Percentiles rank a stretch among this genome's conserved stretches.
Evolutionary conservation across 2,797 vertebrate genomes (phyloP).

Genomic region (Crocidura indochinensis): DNA sequence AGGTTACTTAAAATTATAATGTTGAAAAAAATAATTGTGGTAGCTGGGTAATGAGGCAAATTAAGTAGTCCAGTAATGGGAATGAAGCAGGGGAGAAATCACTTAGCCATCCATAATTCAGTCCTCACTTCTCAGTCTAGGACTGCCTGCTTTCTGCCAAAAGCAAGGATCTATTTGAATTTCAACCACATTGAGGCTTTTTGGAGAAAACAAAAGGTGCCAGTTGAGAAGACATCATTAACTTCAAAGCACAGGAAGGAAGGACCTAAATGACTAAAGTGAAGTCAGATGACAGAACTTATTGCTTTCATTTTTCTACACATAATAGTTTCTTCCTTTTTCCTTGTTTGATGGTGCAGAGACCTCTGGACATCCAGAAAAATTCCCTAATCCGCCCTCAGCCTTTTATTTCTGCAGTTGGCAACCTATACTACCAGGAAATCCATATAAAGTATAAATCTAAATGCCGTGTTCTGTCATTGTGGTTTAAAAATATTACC

Average conservation of each 20-base stretch:
- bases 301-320: slow-evolving; percentile 49
- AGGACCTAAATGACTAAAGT: slow-evolving; percentile 50
- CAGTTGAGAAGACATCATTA: slow-evolving; percentile 52
- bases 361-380: slow-evolving; percentile 47
- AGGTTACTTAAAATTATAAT: slow-evolving; percentile 75
- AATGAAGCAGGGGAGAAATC: slow-evolving; percentile 52
- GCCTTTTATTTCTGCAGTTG: slow-evolving; percentile 58
- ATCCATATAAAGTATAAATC: slow-evolving; percentile 72
- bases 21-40: slow-evolving; percentile 69
- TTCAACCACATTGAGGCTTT: slow-evolving; percentile 28
- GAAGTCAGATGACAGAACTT: slow-evolving; percentile 66
- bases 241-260: slow-evolving; percentile 78
- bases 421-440: slow-evolving; percentile 63
- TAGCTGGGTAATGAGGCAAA: slow-evolving; percentile 74
- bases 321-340: slow-evolving; percentile 55
- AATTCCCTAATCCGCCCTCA: slow-evolving; percentile 70
- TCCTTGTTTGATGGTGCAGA: slow-evolving; percentile 51
- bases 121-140: not conserved
- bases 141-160: not conserved
- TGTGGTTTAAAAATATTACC: slow-evolving; percentile 77
- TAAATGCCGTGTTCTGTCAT: slow-evolving; percentile 65
- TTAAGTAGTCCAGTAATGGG: slow-evolving; percentile 49
- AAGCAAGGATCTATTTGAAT: not conserved
- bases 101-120: slow-evolving; percentile 30
- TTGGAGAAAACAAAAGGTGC: slow-evolving; percentile 54